Evolutionary conservation across 2,888 invertebrate species (phyloP), one percentile per base, ranked within the genome.

Genomic region (Heliothis peltigera): DNA sequence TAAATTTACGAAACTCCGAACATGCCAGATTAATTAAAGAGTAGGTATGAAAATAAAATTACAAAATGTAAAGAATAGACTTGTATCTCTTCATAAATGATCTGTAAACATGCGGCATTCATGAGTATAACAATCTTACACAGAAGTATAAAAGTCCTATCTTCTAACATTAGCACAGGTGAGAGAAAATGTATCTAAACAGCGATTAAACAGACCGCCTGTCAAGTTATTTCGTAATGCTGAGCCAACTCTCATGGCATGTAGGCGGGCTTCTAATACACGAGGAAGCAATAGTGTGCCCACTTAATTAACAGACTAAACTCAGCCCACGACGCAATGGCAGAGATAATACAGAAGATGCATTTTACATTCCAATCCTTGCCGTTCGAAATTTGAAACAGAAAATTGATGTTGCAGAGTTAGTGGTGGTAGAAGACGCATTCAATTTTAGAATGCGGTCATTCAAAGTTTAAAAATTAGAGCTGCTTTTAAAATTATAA

Each of bases 251-350:
- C 49, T 56, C 49, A 55, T 46, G 59, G 32, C 6, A 43, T 56
- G 79, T 77, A 64, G 80, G 75, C 68, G 74, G 74, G 28, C 67
- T 25, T 51, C 74, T 73, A 54, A 73, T 59, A 73, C 63, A 69
- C 43, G 47, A 74, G 73, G 76, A 76, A 77, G 70, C 64, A 42
- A 62, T 44, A 69, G 69, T 67, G 42, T 71, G 70, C 66, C 7
- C 63, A 69, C 66, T 79, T 77, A 66, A 82, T 82, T 81, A 82
- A 73, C 75, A 25, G 57, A 70, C 55, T 68, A 51, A 67, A 22
- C 44, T 57, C 69, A 55, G 57, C 73, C 73, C 74, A 73, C 72
- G n/a, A 63, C 15, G 18, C 48, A 63, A 48, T 28, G 32, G 12
- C 32, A 32, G 42, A 68, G 58, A 68, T 10, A 47, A 49, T 7